phyloP scores from a whole-genome alignment of 1,140 invertebrate genomes.

The roundworm (Caenorhabditis elegans) region DNA sequence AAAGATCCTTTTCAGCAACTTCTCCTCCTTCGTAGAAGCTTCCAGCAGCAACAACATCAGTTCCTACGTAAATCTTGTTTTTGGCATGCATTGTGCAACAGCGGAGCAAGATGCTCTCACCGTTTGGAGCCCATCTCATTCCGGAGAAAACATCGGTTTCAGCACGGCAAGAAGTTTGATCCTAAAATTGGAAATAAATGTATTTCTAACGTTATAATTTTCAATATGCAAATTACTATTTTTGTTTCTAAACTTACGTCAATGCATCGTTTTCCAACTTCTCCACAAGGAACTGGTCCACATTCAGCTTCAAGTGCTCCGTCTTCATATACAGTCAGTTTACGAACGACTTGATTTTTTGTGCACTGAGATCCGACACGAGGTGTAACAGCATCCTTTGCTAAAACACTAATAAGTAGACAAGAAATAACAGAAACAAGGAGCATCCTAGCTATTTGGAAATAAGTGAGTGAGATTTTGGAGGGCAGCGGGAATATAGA shows the following conservation, averaged over 20 bases:
- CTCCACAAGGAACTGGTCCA: slow-evolving; percentile 64
- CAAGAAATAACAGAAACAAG: slow-evolving; percentile 9
- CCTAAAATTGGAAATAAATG: too few species aligned
- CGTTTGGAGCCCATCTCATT: slow-evolving; percentile 65
- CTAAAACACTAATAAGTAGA: neutral
- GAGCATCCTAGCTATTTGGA: neutral
- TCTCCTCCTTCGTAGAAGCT: slow-evolving; percentile 46
- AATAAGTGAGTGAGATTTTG: neutral
- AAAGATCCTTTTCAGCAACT: slow-evolving; percentile 53
- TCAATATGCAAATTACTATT: too few species aligned
- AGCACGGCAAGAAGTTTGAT: slow-evolving; percentile 51
- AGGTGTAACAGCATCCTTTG: neutral
- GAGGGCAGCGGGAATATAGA: neutral
- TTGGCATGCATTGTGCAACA: slow-evolving; percentile 54
- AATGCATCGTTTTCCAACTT: slow-evolving; percentile 51
- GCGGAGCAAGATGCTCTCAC: slow-evolving; percentile 63
- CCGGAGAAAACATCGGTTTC: slow-evolving; percentile 59
- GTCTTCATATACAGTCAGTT: slow-evolving; percentile 63
- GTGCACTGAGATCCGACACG: neutral
- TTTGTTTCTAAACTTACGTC: slow-evolving; percentile 47
- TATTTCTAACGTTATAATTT: too few species aligned
- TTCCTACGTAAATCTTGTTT: slow-evolving; percentile 64
- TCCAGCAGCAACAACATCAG: slow-evolving; percentile 61
- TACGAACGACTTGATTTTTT: slow-evolving; percentile 9
- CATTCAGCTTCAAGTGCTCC: slow-evolving; percentile 66